Evolutionary conservation across 1,140 invertebrate genomes (phyloP), one percentile per base, ranked within the genome.

Genomic region (Doryteuthis pealeii): DNA sequence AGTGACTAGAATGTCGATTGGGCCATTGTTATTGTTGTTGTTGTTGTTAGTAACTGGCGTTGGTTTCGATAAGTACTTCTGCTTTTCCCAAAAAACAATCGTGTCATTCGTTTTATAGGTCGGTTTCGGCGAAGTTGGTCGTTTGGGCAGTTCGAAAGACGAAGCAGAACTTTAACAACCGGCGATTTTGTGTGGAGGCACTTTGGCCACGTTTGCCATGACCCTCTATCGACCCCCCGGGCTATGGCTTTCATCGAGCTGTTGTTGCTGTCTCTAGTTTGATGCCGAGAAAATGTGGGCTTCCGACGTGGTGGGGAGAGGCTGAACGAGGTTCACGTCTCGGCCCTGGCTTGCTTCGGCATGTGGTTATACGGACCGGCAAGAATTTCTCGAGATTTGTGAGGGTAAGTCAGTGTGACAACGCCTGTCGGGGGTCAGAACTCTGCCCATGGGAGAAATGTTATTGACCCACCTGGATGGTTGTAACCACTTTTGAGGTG

Each of bases 181-280:
- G 8, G 80, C 78, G 22, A 81, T 77, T 30, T 81, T 70, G 62
- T 83, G 81, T 22, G 82, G 82, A 0, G 81, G 82, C 0, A 83
- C 82, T 65, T 82, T 81, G 12, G 82, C 82, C 26, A 83, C 78
- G 77, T 73, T 14, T 79, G 74, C 58, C 75, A 71, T 22, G 69
- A 71, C 28, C n/a, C 28, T 15, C 28, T 65, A 6, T 30, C 31
- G 32, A 54, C 35, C 6, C n/a, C 66, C 28, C 70, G 70, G 14
- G 18, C 35, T 40, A 40, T 10, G 3, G 54, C 5, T 62, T 62
- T 28, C 26, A 18, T 22, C 54, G 6, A 15, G 26, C 54, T 62
- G 54, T 49, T 67, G 66, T 69, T 79, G 43, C 43, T 78, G 81
- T 67, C 82, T 81, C 8, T 77, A 67, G 71, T 82, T 83, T 26